Evolutionary conservation across 2,888 invertebrate genomes (phyloP).

Genomic region (Yponomeuta cagnagella): DNA sequence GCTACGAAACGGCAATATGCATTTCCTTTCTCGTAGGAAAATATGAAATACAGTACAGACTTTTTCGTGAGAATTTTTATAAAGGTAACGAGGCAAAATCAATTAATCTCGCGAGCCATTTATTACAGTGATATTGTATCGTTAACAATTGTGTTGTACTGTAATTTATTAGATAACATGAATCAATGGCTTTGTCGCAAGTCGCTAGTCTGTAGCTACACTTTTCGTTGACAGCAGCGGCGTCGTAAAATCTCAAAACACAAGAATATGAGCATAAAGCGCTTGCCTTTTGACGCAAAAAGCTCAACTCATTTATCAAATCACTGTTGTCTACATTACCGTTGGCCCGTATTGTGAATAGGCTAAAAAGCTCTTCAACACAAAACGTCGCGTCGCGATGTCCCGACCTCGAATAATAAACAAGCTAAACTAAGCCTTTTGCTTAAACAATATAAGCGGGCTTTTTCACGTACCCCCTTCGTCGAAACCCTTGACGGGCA

Average conservation of each 20-base stretch:
- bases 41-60: no score
- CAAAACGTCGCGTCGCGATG: slow-evolving; percentile 35
- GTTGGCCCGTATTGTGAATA: slow-evolving; percentile 53
- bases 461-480: not conserved
- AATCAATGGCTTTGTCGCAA: slow-evolving; percentile 34
- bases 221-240: slow-evolving; percentile 24
- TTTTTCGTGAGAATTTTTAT: no score
- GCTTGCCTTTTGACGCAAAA: slow-evolving; percentile 55
- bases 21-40: no score
- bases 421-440: slow-evolving; percentile 11
- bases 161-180: slow-evolving; percentile 32
- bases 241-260: slow-evolving; percentile 22
- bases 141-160: slow-evolving; percentile 2
- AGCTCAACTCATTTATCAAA: slow-evolving; percentile 64
- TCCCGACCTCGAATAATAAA: slow-evolving; percentile 1
- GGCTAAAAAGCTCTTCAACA: slow-evolving; percentile 56
- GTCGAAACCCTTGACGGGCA: not conserved
- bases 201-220: slow-evolving; percentile 23
- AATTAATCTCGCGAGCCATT: slow-evolving; percentile 5
- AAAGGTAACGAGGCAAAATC: not conserved
- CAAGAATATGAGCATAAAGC: slow-evolving; percentile 37
- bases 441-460: slow-evolving; percentile 7
- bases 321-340: slow-evolving; percentile 64
- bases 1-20: no score
- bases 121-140: slow-evolving; percentile 9